Evolutionary conservation across 2,113 vertebrate species (phyloP).

Genomic region (Sander lucioperca): DNA sequence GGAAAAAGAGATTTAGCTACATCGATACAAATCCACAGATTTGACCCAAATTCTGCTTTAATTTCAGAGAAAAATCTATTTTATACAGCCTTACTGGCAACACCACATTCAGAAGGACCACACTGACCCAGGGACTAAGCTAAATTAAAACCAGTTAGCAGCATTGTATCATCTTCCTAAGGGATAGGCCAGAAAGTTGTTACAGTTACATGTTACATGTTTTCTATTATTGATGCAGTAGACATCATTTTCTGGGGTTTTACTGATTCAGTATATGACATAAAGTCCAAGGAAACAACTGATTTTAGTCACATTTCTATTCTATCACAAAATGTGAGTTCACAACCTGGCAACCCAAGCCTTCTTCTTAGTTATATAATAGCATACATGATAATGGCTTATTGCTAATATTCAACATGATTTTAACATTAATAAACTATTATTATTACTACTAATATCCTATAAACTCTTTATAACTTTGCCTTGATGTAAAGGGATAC

Average conservation of each 20-base stretch:
- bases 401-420: background rate
- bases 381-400: background rate
- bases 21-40: background rate
- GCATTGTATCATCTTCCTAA: background rate
- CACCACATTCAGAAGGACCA: background rate
- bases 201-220: too few relatives aligned
- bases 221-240: too few relatives aligned
- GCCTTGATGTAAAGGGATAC: background rate
- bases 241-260: too few relatives aligned
- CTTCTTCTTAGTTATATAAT: too few relatives aligned
- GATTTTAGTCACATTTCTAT: background rate
- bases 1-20: background rate
- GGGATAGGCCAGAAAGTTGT: too few relatives aligned
- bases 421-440: background rate
- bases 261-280: too few relatives aligned
- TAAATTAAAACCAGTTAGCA: background rate
- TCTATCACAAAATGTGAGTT: background rate
- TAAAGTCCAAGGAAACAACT: background rate
- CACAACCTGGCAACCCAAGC: background rate
- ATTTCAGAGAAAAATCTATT: background rate
- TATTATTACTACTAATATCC: background rate
- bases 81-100: background rate
- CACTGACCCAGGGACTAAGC: background rate
- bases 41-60: background rate
- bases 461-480: slow-evolving; percentile 11